Base-by-base conservation (phyloP, 2,797 vertebrate species). In the Pipistrellus pipistrellus region DNA sequence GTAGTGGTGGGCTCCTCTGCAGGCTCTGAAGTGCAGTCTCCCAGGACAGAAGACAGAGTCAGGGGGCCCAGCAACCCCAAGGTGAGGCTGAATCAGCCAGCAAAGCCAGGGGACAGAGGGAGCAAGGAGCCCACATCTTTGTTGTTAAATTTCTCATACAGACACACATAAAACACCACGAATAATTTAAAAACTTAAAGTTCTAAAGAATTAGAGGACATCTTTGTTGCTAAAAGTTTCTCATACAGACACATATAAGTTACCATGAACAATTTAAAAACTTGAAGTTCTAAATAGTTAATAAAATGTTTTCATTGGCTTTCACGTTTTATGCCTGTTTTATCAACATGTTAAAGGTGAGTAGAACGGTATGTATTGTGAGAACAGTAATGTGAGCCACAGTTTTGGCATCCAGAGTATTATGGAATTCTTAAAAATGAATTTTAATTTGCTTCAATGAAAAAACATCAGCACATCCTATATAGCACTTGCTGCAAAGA, bases 21-120 rank as follows among this genome's bases (percentile, higher is more conserved):
- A 98, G 98, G 77, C 98, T 99, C 78, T 99, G 99, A 99, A 98
- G 98, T 11, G 99, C 98, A n/a, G 97, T 99, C 96, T 98, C 99
- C 97, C 98, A 98, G 87, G 98, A 99, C 97, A 97, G 99, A 71
- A 98, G 98, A 76, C 84, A 62, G 27, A 27, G 77, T 8, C 73
- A 55, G 20, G 90, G 53, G 64, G 30, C 59, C 44, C 91, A 3
- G 84, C 4, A 32, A 3, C 92, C 57, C 35, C 35, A 90, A 55
- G n/a, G 55, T 20, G 68, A 90, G 23, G 1, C 73, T 72, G 85
- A 14, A 1, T 75, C 25, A 59, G 14, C 81, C 71, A 76, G 44
- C 44, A 44, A 44, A 44, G 44, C 44, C 10, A 44, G 44, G 44
- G 44, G 44, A 44, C 44, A 44, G 76, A 93, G 17, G 8, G 44